Evolutionary conservation across 2,113 vertebrate species (phyloP).

Genomic region (Sander vitreus): DNA sequence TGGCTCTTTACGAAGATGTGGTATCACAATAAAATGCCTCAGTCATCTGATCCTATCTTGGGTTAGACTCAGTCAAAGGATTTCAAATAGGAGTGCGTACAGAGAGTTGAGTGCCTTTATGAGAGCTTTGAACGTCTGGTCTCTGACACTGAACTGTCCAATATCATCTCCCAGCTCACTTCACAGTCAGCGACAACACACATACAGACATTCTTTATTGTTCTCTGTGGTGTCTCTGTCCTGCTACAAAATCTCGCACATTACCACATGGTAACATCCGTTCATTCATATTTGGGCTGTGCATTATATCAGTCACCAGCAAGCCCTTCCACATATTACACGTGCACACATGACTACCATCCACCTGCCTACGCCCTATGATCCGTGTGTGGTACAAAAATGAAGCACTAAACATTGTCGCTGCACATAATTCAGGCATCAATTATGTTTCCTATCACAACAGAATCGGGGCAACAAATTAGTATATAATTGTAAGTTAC

Average conservation of each 20-base stretch:
- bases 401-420: no score
- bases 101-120: slow-evolving; percentile 7
- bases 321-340: background rate
- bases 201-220: background rate
- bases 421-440: background rate
- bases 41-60: slow-evolving; percentile 35
- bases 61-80: slow-evolving; percentile 28
- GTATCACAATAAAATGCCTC: background rate
- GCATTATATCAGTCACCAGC: no score
- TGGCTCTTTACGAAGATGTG: background rate
- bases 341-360: no score
- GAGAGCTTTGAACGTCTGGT: slow-evolving; percentile 27
- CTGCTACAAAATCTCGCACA: background rate
- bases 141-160: slow-evolving; percentile 24
- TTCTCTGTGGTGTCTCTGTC: background rate
- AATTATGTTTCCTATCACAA: background rate
- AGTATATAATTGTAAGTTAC: background rate
- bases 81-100: slow-evolving; percentile 29
- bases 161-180: slow-evolving; percentile 10
- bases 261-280: background rate
- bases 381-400: no score
- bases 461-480: background rate
- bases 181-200: background rate
- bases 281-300: background rate
- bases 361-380: no score